Evolutionary conservation across 2,888 invertebrate genomes (phyloP).

Genomic region (Lysandra coridon): DNA sequence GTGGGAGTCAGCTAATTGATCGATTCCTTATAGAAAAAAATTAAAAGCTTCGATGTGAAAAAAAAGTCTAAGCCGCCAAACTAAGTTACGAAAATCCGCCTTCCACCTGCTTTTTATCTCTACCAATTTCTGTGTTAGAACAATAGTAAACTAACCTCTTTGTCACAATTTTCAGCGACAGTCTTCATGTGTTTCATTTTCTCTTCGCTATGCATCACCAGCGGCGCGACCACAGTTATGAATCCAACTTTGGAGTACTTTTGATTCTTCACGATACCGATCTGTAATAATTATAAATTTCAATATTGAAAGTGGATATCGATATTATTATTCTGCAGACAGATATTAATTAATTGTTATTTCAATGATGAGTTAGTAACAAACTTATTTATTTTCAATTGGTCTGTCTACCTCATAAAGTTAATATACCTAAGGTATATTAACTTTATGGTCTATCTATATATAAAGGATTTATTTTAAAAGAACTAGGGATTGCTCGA

Average conservation of each 20-base stretch:
- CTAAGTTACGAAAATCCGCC: no score
- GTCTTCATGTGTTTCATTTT: constrained; percentile 70
- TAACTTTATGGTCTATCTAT: not conserved
- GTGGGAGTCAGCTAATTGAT: not conserved
- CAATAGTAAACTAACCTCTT: constrained; percentile 55
- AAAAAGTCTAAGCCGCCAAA: no score
- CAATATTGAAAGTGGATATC: not conserved
- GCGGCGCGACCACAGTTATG: constrained; percentile 62
- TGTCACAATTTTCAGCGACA: constrained; percentile 71
- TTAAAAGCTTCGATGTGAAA: no score
- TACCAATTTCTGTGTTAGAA: not conserved
- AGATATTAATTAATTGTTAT: not conserved
- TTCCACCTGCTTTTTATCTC: not conserved
- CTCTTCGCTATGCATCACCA: constrained; percentile 66
- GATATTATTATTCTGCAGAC: not conserved
- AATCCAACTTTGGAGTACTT: constrained; percentile 70
- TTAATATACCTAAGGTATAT: no score
- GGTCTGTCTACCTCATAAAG: not conserved
- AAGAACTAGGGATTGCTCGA: no score
- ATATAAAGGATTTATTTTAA: not conserved
- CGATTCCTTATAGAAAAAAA: not conserved
- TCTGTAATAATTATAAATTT: constrained; percentile 46
- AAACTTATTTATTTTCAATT: not conserved
- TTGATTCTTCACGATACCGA: constrained; percentile 63
- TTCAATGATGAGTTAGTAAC: not conserved